Conservation (phyloP, 2,797 vertebrate species). For the Nannoperca australis region DNA sequence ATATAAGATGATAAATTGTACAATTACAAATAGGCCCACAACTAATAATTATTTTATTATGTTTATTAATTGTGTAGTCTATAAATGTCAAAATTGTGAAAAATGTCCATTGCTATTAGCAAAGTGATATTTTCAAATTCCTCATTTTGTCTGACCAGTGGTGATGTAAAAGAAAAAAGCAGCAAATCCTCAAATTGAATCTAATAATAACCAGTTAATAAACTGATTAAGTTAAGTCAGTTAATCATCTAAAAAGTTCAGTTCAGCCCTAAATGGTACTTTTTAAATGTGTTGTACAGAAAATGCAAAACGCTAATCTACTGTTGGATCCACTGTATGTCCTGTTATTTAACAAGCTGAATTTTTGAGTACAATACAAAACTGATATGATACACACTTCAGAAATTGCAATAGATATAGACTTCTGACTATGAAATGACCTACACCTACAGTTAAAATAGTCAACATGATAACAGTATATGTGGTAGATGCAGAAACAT, state of each 20-base stretch:
- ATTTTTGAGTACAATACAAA: neutral
- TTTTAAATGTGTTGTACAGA: neutral
- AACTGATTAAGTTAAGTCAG: neutral
- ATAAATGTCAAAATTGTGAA: neutral
- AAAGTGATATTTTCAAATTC: neutral
- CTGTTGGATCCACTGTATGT: neutral
- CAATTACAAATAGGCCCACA: neutral
- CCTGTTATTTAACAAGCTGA: neutral
- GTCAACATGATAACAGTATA: neutral
- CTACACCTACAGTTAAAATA: neutral
- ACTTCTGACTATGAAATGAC: neutral
- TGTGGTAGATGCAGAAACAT: slow-evolving; percentile 6
- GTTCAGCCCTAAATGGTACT: neutral
- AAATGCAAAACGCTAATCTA: neutral
- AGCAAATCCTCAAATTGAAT: neutral
- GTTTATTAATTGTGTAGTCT: rapidly evolving
- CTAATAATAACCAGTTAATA: neutral
- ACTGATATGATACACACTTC: neutral
- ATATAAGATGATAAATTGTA: neutral
- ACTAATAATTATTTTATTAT: neutral
- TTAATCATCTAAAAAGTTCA: neutral
- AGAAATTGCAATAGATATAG: too few species aligned
- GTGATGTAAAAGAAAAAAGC: neutral
- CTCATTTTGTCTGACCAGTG: neutral
- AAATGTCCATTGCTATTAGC: neutral